A percentile compares a stretch with the other conserved stretches of the same genome.
phyloP scores from a whole-genome alignment of 1,140 invertebrate genomes.

The Zaprionus kolodkinae region DNA sequence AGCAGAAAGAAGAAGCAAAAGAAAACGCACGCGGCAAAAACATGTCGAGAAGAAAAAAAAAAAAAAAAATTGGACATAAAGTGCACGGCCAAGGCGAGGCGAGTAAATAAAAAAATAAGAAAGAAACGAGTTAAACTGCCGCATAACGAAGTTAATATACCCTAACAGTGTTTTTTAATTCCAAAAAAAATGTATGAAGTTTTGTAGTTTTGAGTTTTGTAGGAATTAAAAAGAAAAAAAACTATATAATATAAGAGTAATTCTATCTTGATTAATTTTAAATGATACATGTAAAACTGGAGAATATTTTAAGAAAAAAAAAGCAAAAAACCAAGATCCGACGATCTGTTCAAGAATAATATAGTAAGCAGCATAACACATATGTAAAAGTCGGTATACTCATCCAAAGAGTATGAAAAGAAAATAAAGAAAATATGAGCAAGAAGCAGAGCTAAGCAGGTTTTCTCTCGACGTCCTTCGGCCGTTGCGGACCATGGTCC shows the following conservation, averaged over 20 bases:
- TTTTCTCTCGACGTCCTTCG: background rate
- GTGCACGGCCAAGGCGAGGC: slow-evolving; percentile 49
- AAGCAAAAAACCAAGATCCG: no score
- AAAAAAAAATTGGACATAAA: slow-evolving; percentile 57
- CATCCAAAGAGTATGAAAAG: background rate
- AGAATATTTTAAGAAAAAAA: no score
- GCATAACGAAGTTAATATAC: background rate
- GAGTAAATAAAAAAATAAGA: slow-evolving; percentile 56
- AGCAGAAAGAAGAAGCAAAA: slow-evolving; percentile 13
- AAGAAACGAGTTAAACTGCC: background rate
- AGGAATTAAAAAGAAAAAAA: no score
- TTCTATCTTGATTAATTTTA: no score
- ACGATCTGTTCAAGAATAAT: no score
- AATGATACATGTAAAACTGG: no score
- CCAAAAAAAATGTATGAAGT: no score
- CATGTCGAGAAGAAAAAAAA: slow-evolving; percentile 24
- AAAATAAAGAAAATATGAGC: slow-evolving; percentile 22
- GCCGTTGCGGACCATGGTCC: slow-evolving; percentile 46
- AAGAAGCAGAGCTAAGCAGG: slow-evolving; percentile 10
- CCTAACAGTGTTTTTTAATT: background rate
- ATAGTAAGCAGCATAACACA: no score
- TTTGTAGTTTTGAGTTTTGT: no score
- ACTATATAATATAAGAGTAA: no score
- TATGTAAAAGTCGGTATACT: background rate
- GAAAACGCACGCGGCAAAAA: slow-evolving; percentile 37